Evolutionary conservation across 2,797 vertebrate species (phyloP).

Genomic region (Thripadectes ignobilis): DNA sequence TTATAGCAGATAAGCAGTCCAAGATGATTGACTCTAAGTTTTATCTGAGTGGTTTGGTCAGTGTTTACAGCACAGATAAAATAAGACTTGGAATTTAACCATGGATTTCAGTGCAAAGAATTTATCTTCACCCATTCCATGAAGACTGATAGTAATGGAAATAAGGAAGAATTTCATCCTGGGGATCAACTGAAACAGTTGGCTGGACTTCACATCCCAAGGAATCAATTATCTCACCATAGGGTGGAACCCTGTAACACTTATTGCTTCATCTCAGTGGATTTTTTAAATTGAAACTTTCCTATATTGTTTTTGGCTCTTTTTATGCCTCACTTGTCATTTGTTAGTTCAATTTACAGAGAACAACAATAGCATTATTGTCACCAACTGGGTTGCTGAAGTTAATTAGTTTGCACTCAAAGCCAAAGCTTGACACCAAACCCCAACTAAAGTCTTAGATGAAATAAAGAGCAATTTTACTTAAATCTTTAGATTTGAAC

Average conservation of each 20-base stretch:
- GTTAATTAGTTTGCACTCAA: constrained; percentile 29
- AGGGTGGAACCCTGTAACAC: not conserved
- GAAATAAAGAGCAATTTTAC: not conserved
- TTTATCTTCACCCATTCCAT: not conserved
- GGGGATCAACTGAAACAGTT: not conserved
- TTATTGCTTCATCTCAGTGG: not conserved
- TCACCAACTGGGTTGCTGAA: constrained; percentile 35
- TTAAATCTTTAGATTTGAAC: constrained; percentile 3
- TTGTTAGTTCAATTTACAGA: constrained; percentile 11
- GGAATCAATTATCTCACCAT: not conserved
- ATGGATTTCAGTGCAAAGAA: not conserved
- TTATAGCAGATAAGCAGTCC: not conserved
- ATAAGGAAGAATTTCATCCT: not conserved
- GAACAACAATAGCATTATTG: not conserved
- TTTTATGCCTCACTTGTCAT: not conserved
- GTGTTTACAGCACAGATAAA: not conserved
- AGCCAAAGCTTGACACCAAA: not conserved
- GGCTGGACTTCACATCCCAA: not conserved
- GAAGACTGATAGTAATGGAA: not conserved
- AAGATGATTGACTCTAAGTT: not conserved
- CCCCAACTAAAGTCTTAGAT: not conserved
- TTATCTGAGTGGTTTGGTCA: not conserved
- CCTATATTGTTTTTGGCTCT: not conserved
- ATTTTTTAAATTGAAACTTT: constrained; percentile 9
- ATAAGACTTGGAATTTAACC: not conserved